Percentiles rank a stretch among this genome's conserved stretches.
phyloP scores from a whole-genome alignment of 2,113 vertebrate species.

The Aix galericulata region DNA sequence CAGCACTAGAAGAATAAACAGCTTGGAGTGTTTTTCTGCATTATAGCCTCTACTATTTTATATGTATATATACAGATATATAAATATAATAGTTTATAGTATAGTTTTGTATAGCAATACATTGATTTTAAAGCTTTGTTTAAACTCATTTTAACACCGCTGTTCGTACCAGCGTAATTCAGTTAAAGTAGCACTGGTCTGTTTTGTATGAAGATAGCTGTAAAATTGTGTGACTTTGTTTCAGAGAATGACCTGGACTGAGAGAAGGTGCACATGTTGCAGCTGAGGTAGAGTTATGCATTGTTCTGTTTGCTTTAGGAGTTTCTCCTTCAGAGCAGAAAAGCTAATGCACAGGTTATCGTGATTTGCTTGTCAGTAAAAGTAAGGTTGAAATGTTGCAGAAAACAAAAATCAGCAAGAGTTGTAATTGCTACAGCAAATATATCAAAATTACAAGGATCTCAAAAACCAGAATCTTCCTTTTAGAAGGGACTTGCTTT shows the following conservation, averaged over 20 bases:
- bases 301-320: neutral
- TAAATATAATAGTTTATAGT: neutral
- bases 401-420: neutral
- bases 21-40: neutral
- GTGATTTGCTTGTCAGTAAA: neutral
- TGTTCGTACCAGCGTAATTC: neutral
- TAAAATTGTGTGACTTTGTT: neutral
- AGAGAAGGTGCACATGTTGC: neutral
- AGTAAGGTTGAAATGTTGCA: neutral
- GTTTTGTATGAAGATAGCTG: neutral
- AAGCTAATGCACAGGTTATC: neutral
- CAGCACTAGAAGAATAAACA: neutral
- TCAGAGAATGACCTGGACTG: neutral
- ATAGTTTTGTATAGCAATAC: neutral
- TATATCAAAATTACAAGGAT: neutral
- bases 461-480: neutral
- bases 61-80: neutral
- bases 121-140: neutral
- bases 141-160: neutral
- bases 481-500: neutral
- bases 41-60: neutral
- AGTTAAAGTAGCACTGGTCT: neutral
- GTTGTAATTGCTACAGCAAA: neutral
- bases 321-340: neutral
- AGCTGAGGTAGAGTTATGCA: neutral